Conservation (phyloP, 2,797 vertebrate species). For the Salarias fasciatus region DNA sequence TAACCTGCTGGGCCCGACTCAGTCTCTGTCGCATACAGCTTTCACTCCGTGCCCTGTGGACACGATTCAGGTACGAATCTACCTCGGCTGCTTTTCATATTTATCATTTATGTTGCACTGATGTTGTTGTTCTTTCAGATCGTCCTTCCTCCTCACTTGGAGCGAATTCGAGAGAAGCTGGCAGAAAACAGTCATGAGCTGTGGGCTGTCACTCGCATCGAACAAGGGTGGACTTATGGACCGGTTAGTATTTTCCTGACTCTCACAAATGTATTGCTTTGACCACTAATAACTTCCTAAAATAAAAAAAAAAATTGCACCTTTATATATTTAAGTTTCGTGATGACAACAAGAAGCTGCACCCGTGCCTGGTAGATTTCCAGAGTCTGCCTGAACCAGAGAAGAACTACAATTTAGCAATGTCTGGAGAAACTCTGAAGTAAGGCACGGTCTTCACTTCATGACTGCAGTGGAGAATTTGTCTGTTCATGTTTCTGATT, state of each 20-base stretch:
- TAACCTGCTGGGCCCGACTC: constrained; percentile 91
- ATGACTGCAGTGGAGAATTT: background rate
- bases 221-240: constrained; percentile 93
- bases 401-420: constrained; percentile 94
- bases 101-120: constrained; percentile 9
- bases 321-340: constrained; percentile 76
- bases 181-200: constrained; percentile 95
- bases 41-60: constrained; percentile 94
- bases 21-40: constrained; percentile 89
- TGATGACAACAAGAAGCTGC: constrained; percentile 93
- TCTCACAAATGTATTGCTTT: background rate
- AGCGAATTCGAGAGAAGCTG: constrained; percentile 92
- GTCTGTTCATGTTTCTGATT: constrained; percentile 21
- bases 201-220: constrained; percentile 93
- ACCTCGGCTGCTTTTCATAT: background rate
- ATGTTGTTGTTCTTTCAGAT: constrained; percentile 79
- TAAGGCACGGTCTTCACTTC: constrained; percentile 67
- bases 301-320: no score
- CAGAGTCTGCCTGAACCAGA: constrained; percentile 91
- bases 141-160: constrained; percentile 93
- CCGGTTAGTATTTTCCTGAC: constrained; percentile 71
- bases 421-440: constrained; percentile 97
- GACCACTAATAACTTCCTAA: background rate
- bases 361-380: constrained; percentile 92
- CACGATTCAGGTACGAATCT: constrained; percentile 87